Conservation (phyloP, 2,797 vertebrate species). For the Myotis daubentonii region DNA sequence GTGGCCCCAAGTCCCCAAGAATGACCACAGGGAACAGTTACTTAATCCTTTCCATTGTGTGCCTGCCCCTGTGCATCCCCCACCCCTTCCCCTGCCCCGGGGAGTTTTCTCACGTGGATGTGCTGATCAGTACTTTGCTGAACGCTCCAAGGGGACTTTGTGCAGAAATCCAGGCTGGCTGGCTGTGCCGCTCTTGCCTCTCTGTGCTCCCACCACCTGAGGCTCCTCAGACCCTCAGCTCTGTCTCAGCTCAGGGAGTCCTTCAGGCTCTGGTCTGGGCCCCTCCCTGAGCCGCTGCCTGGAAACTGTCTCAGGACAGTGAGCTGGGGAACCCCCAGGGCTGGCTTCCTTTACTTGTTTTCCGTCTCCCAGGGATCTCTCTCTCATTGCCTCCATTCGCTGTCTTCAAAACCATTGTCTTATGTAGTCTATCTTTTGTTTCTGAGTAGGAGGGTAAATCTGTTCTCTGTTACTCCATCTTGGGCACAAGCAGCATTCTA, state of each 20-base stretch:
- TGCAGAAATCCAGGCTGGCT: neutral
- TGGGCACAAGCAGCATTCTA: neutral
- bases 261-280: neutral
- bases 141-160: neutral
- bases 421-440: neutral
- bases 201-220: neutral
- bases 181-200: neutral
- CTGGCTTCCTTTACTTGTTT: neutral
- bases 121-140: neutral
- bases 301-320: neutral
- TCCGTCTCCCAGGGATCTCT: neutral
- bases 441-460: neutral
- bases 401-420: neutral
- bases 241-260: neutral
- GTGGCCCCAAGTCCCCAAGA: neutral
- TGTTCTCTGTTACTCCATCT: neutral
- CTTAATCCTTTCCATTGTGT: neutral
- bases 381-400: neutral
- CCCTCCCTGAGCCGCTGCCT: neutral
- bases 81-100: too few species aligned
- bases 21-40: too few species aligned
- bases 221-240: neutral
- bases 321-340: neutral
- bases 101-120: neutral
- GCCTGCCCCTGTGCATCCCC: too few species aligned